Evolutionary conservation across 2,113 vertebrate genomes (phyloP).

Genomic region (Euleptes europaea): DNA sequence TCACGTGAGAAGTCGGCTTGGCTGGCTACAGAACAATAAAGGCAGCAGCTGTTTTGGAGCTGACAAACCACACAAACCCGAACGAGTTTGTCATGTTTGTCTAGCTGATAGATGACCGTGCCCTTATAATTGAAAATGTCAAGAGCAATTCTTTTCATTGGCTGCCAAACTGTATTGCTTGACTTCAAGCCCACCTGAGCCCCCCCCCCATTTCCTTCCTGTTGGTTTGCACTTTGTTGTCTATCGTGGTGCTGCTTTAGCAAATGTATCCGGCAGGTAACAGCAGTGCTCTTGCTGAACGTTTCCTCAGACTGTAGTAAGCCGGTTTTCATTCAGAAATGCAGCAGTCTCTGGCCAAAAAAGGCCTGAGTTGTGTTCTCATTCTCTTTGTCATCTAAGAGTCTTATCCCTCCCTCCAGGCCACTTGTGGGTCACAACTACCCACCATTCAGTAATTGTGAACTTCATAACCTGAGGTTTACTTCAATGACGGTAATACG

Average conservation of each 20-base stretch:
- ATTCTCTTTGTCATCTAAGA: conserved; percentile 5
- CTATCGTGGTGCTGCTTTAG: not conserved
- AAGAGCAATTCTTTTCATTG: not conserved
- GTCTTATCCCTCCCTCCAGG: not conserved
- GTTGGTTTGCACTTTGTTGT: not conserved
- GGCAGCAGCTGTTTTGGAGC: conserved; percentile 21
- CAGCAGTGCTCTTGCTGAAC: not conserved
- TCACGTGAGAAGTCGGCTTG: conserved; percentile 23
- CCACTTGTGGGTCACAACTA: not conserved
- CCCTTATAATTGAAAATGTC: not conserved
- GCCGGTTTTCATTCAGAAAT: not conserved
- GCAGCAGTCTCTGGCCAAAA: fast-evolving
- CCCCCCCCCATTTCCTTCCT: not conserved
- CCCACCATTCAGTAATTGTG: not conserved
- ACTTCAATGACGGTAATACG: not conserved
- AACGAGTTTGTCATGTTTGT: not conserved
- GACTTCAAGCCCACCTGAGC: not conserved
- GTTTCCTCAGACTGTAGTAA: not conserved
- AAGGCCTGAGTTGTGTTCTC: not conserved
- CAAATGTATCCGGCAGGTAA: conserved; percentile 9
- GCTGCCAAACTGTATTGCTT: not conserved
- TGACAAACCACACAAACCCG: not conserved
- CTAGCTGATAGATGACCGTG: not conserved
- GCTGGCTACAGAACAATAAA: not conserved
- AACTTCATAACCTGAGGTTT: not conserved